phyloP scores from a whole-genome alignment of 2,888 invertebrate genomes.

The Dugesia japonica region DNA sequence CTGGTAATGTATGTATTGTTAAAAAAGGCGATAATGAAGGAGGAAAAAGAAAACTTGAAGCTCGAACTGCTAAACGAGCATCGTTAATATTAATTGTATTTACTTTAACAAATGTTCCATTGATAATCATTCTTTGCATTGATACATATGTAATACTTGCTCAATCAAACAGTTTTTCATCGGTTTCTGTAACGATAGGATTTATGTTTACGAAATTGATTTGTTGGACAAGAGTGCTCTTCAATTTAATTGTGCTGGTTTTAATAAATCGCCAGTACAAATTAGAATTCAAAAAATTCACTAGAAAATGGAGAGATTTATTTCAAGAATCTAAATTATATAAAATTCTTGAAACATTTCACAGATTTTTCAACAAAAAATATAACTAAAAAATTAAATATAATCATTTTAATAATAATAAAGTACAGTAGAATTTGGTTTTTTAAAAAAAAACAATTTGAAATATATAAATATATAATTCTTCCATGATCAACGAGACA shows the following conservation, averaged over 20 bases:
- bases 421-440: too few species aligned
- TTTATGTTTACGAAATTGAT: constrained; percentile 8
- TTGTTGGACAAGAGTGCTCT: not conserved
- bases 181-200: not conserved
- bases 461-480: too few species aligned
- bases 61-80: constrained; percentile 30
- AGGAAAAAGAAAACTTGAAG: constrained; percentile 22
- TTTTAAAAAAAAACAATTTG: too few species aligned
- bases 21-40: constrained; percentile 23
- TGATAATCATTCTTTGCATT: not conserved
- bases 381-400: too few species aligned
- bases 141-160: not conserved
- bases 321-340: not conserved
- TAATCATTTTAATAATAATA: too few species aligned
- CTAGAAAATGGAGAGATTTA: not conserved
- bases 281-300: constrained; percentile 28
- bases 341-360: too few species aligned
- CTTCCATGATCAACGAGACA: too few species aligned
- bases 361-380: too few species aligned
- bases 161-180: not conserved
- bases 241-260: constrained; percentile 24
- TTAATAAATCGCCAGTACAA: constrained; percentile 26
- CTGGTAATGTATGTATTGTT: constrained; percentile 21
- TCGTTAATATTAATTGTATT: constrained; percentile 27
- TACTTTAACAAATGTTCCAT: not conserved